A percentile compares a stretch with the other conserved stretches of the same genome.
phyloP scores from a whole-genome alignment of 2,888 invertebrate species.

The Cephus pygmeus region DNA sequence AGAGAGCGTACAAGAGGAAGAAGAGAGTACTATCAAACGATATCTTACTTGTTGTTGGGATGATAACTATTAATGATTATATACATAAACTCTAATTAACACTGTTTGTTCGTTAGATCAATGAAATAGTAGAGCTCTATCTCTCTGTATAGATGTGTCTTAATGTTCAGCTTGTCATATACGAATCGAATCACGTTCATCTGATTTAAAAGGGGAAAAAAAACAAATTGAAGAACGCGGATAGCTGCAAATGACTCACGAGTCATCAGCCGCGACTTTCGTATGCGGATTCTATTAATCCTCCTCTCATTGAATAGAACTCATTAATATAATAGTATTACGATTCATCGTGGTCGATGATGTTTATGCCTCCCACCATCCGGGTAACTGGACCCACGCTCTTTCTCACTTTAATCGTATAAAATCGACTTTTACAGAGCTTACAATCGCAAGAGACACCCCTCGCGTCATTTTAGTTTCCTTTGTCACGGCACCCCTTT shows the following conservation, averaged over 20 bases:
- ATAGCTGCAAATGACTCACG: not conserved
- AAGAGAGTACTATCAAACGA: conserved; percentile 47
- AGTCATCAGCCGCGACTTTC: not conserved
- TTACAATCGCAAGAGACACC: not conserved
- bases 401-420: conserved; percentile 6
- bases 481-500: conserved; percentile 23
- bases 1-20: conserved; percentile 22
- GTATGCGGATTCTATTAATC: not conserved
- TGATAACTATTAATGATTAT: conserved; percentile 53
- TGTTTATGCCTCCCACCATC: not conserved
- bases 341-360: not conserved
- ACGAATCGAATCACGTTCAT: not conserved
- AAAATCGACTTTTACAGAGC: conserved; percentile 6
- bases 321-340: not conserved
- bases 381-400: conserved; percentile 9
- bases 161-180: conserved; percentile 51
- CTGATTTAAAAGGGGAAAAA: not conserved
- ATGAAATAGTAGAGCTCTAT: conserved; percentile 47
- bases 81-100: conserved; percentile 59
- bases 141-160: conserved; percentile 59
- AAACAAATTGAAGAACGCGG: not conserved
- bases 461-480: conserved; percentile 5
- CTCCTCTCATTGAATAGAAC: not conserved
- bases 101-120: conserved; percentile 60
- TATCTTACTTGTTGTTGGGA: conserved; percentile 59